Base-by-base conservation (phyloP, 92 coral and sea anemone species). In the Porites rus region DNA sequence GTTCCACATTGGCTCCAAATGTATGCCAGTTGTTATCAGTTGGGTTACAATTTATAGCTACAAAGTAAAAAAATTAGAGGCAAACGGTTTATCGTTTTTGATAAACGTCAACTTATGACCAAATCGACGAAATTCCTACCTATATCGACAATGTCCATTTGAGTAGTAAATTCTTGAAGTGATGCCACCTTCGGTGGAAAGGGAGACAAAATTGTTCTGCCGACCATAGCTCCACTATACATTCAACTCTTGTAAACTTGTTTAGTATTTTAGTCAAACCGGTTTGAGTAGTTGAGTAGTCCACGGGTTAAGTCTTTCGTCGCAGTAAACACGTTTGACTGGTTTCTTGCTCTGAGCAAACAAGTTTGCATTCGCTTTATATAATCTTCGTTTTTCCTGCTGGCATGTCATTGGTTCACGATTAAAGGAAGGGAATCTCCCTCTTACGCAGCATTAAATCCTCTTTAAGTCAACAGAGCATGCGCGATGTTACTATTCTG, bases 261-360 rank as follows among this genome's bases (percentile, higher is more conserved):
- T 66, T 80, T 67, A 68, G 28, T 2, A 65, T 9, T 31, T 20
- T 67, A 43, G 54, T 54, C 7, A 79, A 79, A 65, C 84, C 62
- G 74, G 72, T 79, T 79, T 65, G 38, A 66, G 7, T 50, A 20
- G 63, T 72, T 50, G 38, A 66, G 12, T 50, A 20, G 63, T 72
- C n/a, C 17, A 79, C 63, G 17, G 84, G 13, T 5, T 16, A 65
- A 65, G 38, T 51, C 51, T 71, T 18, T 28, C 24, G 12, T 66
- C 65, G 51, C 21, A 60, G 51, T 24, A 9, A 51, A 69, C 77
- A 51, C 46, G 77, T 69, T 53, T 81, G 86, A 69, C 86, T 74
- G 68, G 86, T 81, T 81, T 53, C 61, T 56, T 56, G 11, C 20
- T 17, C 1, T 8, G 11, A 74, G 16, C 28, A 1, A 50, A 69